Conservation (phyloP, 2,113 vertebrate species). For the Theristicus caerulescens region DNA sequence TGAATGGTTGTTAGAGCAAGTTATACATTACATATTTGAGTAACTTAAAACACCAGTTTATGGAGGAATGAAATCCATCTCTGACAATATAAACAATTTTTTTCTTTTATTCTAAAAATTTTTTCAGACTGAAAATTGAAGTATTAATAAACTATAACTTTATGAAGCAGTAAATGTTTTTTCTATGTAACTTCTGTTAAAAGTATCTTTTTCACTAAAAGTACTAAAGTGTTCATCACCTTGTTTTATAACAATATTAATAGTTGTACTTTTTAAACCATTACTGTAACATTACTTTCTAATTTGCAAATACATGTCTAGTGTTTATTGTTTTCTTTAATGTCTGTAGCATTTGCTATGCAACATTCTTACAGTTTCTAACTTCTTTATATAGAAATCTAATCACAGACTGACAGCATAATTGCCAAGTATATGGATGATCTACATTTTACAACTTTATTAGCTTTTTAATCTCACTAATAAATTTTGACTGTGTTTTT, state of each 20-base stretch:
- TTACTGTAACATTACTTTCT: neutral
- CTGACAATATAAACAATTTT: neutral
- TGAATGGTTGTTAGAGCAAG: neutral
- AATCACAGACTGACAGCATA: constrained; percentile 16
- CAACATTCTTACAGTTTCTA: neutral
- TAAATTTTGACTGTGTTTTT: neutral
- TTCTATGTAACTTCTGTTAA: neutral
- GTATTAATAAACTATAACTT: neutral
- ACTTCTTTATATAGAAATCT: constrained; percentile 32
- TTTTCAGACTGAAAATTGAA: neutral
- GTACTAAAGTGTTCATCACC: neutral
- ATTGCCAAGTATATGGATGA: constrained; percentile 13
- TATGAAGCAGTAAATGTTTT: neutral
- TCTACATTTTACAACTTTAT: constrained; percentile 7
- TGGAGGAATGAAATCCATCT: neutral
- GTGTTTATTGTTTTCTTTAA: neutral
- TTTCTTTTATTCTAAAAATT: neutral
- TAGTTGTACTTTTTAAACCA: neutral
- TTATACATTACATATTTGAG: neutral
- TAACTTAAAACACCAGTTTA: neutral
- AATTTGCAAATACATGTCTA: neutral
- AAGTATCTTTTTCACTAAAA: neutral
- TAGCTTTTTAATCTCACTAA: constrained; percentile 3
- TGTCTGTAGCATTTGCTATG: neutral
- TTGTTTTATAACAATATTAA: neutral